These are phyloP conservation scores for Archivesica marissinica DNA, from an alignment of 1,140 invertebrate species.

Conservation along the genomic window DNA sequence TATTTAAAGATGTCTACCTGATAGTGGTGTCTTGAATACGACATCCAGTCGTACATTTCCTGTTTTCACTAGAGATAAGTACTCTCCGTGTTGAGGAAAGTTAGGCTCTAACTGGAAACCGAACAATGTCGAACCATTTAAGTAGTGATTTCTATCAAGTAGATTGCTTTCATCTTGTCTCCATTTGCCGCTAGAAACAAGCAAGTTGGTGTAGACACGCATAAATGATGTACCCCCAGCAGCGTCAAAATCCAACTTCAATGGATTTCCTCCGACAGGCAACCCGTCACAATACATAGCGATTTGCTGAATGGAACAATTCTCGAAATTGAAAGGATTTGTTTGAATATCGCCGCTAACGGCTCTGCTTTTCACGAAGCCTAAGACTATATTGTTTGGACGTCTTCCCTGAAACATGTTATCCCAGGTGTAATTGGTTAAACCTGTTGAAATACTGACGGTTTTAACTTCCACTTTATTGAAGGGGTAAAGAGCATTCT, in stretches of 20 bases:
- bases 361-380: background rate
- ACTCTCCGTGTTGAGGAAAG: constrained; percentile 43
- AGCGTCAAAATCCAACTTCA: constrained; percentile 58
- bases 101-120: constrained; percentile 56
- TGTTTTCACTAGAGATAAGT: constrained; percentile 20
- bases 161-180: constrained; percentile 18
- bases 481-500: constrained; percentile 22
- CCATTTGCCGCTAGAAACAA: constrained; percentile 47
- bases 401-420: constrained; percentile 53
- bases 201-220: constrained; percentile 27
- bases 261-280: constrained; percentile 40
- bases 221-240: constrained; percentile 21
- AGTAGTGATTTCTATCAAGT: constrained; percentile 20
- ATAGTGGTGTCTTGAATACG: constrained; percentile 20
- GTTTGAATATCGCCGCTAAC: constrained; percentile 18
- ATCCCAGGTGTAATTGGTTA: constrained; percentile 34
- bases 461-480: constrained; percentile 13
- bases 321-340: constrained; percentile 56
- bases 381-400: constrained; percentile 20
- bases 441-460: constrained; percentile 35
- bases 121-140: constrained; percentile 42
- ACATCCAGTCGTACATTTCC: constrained; percentile 42
- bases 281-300: constrained; percentile 40
- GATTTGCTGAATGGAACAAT: constrained; percentile 57
- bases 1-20: background rate